These are phyloP conservation scores for Vulpes lagopus DNA, from an alignment of 2,113 vertebrate genomes.

Conservation along the genomic window DNA sequence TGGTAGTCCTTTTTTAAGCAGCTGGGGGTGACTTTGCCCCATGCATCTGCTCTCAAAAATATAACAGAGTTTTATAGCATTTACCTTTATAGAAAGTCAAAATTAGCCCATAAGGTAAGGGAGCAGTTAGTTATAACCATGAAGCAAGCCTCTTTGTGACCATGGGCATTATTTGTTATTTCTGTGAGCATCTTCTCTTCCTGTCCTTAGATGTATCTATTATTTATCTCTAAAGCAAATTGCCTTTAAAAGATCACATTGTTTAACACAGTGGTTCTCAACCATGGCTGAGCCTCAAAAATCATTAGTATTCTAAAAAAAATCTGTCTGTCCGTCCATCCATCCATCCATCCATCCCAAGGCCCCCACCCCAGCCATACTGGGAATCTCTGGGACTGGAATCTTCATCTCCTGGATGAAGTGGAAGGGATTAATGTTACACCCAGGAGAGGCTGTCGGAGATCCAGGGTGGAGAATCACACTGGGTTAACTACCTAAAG, in stretches of 20 bases:
- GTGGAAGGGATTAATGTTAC: background rate
- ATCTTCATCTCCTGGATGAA: background rate
- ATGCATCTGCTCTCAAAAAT: slow-evolving; percentile 21
- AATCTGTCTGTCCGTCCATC: too few species aligned
- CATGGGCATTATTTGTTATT: background rate
- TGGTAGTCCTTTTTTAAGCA: background rate
- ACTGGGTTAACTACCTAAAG: background rate
- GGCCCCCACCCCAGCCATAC: background rate
- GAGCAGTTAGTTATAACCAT: background rate
- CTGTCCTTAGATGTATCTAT: background rate
- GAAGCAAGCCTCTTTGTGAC: background rate
- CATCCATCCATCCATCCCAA: background rate
- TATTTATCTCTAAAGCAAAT: slow-evolving; percentile 6
- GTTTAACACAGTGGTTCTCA: slow-evolving; percentile 4
- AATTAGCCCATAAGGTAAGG: background rate
- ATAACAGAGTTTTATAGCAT: background rate
- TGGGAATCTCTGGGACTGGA: background rate
- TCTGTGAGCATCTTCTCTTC: background rate
- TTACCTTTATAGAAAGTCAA: background rate
- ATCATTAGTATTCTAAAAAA: background rate
- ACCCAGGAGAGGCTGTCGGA: background rate
- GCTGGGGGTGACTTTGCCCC: background rate
- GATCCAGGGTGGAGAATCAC: background rate
- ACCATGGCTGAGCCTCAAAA: background rate
- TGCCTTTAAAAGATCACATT: background rate